Conservation (phyloP, 1,140 invertebrate species). For the Platyura marginata region DNA sequence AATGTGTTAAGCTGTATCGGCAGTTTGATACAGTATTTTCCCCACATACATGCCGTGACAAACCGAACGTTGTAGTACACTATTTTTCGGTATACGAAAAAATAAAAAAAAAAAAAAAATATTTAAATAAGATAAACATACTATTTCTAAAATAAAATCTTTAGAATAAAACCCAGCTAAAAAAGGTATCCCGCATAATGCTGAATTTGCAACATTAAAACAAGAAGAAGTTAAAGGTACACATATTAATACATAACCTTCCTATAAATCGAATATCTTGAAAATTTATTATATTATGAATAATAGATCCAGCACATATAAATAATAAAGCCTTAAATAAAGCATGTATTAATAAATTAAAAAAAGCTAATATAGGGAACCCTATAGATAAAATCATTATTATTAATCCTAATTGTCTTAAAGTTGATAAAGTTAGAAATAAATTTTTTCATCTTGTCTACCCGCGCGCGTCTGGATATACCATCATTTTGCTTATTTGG, state of each 20-base stretch:
- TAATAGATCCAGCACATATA: conserved; percentile 33
- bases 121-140: conserved; percentile 28
- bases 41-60: conserved; percentile 25
- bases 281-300: conserved; percentile 31
- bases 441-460: conserved; percentile 51
- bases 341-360: conserved; percentile 40
- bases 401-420: conserved; percentile 46
- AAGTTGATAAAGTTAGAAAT: conserved; percentile 51
- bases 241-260: conserved; percentile 12
- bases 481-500: too few relatives aligned
- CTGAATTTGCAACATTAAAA: conserved; percentile 27
- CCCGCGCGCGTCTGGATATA: too few relatives aligned
- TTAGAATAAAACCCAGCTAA: conserved; percentile 43
- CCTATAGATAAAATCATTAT: conserved; percentile 33
- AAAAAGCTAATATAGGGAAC: conserved; percentile 31
- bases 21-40: conserved; percentile 23
- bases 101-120: conserved; percentile 28
- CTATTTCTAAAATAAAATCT: conserved; percentile 37
- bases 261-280: conserved; percentile 40
- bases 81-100: too few relatives aligned
- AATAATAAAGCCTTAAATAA: conserved; percentile 40
- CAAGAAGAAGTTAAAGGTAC: conserved; percentile 20
- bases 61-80: too few relatives aligned
- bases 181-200: conserved; percentile 34
- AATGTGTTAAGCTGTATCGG: conserved; percentile 27